A percentile compares a stretch with the other conserved stretches of the same genome.
Evolutionary conservation across 2,888 invertebrate genomes (phyloP).

Genomic region (Melipona beecheii): DNA sequence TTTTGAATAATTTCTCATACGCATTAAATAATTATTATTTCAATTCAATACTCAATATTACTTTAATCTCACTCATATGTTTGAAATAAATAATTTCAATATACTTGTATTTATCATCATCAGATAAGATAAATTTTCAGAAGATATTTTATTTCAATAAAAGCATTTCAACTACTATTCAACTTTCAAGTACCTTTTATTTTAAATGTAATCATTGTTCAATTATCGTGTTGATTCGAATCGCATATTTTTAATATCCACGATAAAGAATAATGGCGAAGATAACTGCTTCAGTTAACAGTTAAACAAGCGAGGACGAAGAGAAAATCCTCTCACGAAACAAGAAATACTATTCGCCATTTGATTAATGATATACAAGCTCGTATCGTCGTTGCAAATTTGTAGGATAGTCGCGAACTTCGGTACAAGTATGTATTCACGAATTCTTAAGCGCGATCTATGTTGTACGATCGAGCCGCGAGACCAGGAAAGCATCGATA

Average conservation of each 20-base stretch:
- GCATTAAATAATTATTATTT: too few relatives aligned
- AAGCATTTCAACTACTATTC: too few relatives aligned
- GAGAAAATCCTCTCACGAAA: not conserved
- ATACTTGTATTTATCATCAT: too few relatives aligned
- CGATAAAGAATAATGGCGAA: not conserved
- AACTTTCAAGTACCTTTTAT: too few relatives aligned
- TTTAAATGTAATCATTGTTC: too few relatives aligned
- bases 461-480: not conserved
- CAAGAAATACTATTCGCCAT: not conserved
- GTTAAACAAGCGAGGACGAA: not conserved
- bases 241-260: conserved; percentile 6
- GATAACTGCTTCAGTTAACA: conserved; percentile 37
- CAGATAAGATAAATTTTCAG: too few relatives aligned
- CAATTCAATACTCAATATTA: too few relatives aligned
- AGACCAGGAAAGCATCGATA: not conserved
- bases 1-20: too few relatives aligned
- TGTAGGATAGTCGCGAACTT: conserved; percentile 10
- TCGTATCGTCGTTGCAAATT: conserved; percentile 16
- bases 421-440: not conserved
- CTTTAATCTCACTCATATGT: too few relatives aligned
- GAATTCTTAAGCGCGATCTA: conserved; percentile 7
- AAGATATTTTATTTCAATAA: too few relatives aligned
- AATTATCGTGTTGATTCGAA: not conserved
- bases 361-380: conserved; percentile 3
- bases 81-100: too few relatives aligned